Percentiles rank a stretch among this genome's conserved stretches.
These are phyloP conservation scores for Hestina assimilis DNA, from an alignment of 1,140 invertebrate genomes.

Conservation along the genomic window DNA sequence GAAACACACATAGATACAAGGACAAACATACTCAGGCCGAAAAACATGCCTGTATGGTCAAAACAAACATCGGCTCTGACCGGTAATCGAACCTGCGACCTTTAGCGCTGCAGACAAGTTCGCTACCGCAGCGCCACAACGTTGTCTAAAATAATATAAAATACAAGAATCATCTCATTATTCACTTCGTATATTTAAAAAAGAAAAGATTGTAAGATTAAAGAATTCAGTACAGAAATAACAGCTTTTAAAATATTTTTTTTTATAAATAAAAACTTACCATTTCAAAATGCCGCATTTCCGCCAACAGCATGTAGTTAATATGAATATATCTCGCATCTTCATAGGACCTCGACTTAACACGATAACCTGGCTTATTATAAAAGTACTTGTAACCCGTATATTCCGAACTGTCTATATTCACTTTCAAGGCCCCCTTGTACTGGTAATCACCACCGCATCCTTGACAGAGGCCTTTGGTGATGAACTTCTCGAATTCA, in stretches of 20 bases:
- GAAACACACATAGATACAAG: no score
- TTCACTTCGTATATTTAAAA: no score
- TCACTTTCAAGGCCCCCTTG: conserved; percentile 62
- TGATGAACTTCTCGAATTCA: conserved; percentile 54
- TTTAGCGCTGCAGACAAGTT: no score
- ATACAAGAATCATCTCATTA: no score
- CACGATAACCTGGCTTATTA: conserved; percentile 57
- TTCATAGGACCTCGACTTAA: conserved; percentile 73
- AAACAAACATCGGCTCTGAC: no score
- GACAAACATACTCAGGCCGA: no score
- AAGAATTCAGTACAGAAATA: no score
- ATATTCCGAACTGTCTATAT: conserved; percentile 70
- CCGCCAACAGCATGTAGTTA: conserved; percentile 80
- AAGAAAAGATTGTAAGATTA: no score
- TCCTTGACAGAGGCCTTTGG: conserved; percentile 60
- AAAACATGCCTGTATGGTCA: no score
- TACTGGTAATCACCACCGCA: conserved; percentile 71
- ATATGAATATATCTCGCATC: conserved; percentile 83
- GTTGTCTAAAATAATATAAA: no score
- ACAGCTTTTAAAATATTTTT: background rate
- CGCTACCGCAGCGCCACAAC: no score
- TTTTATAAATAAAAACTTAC: conserved; percentile 62
- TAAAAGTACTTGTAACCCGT: conserved; percentile 69
- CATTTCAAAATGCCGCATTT: conserved; percentile 82
- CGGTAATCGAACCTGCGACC: no score